Conservation (phyloP, 2,888 invertebrate genomes). For the Marasmarcha lunaedactyla region DNA sequence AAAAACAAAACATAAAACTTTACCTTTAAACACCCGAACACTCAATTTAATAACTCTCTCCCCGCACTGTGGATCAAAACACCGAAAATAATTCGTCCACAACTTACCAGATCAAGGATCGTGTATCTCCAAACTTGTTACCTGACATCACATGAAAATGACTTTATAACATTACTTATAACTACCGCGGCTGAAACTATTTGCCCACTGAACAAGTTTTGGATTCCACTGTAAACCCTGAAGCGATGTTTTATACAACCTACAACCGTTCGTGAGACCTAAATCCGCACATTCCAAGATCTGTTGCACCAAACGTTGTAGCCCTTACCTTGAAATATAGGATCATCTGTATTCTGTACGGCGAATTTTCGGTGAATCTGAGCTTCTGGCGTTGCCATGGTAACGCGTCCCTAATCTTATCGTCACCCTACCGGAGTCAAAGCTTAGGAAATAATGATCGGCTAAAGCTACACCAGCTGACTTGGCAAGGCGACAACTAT, state of each 20-base stretch:
- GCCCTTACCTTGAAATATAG: conserved; percentile 30
- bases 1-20: too few relatives aligned
- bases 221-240: conserved; percentile 39
- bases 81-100: too few relatives aligned
- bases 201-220: conserved; percentile 49
- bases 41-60: too few relatives aligned
- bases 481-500: conserved; percentile 6
- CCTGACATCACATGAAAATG: conserved; percentile 1
- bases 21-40: too few relatives aligned
- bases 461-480: conserved; percentile 3
- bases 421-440: conserved; percentile 38
- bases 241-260: conserved; percentile 23
- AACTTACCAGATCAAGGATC: too few relatives aligned
- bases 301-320: neutral
- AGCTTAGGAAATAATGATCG: conserved; percentile 51
- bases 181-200: conserved; percentile 42
- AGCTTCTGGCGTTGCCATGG: conserved; percentile 38
- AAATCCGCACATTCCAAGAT: too few relatives aligned
- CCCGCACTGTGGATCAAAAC: too few relatives aligned
- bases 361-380: conserved; percentile 50
- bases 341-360: conserved; percentile 40
- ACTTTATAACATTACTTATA: neutral
- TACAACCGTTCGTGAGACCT: neutral
- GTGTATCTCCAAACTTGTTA: too few relatives aligned
- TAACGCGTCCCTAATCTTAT: conserved; percentile 38